Percentiles rank a stretch among this genome's conserved stretches.
These are phyloP conservation scores for Saimiri boliviensis DNA, from an alignment of 2,113 vertebrate genomes.

Conservation along the genomic window DNA sequence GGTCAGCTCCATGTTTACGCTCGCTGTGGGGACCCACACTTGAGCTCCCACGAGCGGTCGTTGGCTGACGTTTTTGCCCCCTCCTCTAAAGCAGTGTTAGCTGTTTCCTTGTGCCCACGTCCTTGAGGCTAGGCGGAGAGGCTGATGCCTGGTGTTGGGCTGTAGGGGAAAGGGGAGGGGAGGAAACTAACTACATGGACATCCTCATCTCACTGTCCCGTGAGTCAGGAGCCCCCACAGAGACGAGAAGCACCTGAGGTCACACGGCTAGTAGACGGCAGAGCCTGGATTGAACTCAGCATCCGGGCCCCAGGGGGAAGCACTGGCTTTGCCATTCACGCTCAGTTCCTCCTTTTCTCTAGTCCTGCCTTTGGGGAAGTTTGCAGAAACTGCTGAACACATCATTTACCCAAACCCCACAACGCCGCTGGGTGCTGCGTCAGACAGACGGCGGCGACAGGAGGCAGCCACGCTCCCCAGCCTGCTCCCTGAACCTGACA, in stretches of 20 bases:
- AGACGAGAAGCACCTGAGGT: background rate
- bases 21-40: background rate
- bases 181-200: too few species aligned
- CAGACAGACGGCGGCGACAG: accelerated
- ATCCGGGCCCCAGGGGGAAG: background rate
- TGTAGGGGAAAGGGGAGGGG: background rate
- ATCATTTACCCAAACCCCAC: background rate
- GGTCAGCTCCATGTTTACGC: background rate
- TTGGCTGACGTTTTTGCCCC: background rate
- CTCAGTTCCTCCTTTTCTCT: background rate
- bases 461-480: background rate
- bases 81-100: background rate
- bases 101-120: background rate
- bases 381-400: background rate
- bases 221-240: background rate
- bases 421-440: background rate
- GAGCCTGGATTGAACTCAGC: background rate
- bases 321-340: accelerated
- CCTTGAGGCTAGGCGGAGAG: background rate
- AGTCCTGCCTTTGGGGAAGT: background rate
- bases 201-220: background rate
- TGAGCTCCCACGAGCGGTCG: accelerated
- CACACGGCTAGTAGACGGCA: background rate
- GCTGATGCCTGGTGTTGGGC: background rate
- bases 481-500: background rate